These are phyloP conservation scores for Cylindroiulus punctatus DNA, from an alignment of 2,888 invertebrate genomes.

Conservation along the genomic window DNA sequence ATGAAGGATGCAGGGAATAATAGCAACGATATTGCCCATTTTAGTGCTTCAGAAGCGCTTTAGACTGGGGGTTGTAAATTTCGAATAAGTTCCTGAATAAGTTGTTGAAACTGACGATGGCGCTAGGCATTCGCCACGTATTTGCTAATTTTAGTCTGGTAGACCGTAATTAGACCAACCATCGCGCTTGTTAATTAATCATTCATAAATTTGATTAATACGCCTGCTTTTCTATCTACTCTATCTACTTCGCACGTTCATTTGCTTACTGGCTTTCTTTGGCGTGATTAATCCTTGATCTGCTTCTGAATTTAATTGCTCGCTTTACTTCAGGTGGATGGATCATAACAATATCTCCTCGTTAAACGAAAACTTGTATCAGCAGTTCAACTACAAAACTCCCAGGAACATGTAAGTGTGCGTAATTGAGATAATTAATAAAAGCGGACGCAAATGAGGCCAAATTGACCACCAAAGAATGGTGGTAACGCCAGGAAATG, in stretches of 20 bases:
- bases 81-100: neutral
- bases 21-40: neutral
- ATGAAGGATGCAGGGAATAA: neutral
- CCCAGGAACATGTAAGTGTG: conserved; percentile 42
- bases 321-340: conserved; percentile 33
- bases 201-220: conserved; percentile 22
- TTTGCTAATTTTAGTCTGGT: neutral
- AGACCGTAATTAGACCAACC: neutral
- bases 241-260: neutral
- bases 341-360: conserved; percentile 48
- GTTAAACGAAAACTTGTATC: conserved; percentile 45
- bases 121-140: neutral
- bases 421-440: neutral
- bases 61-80: too few relatives aligned
- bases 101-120: neutral
- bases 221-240: neutral
- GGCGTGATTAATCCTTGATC: neutral
- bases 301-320: neutral
- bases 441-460: neutral
- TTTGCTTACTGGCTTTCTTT: neutral
- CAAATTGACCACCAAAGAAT: too few relatives aligned
- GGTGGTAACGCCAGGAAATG: too few relatives aligned
- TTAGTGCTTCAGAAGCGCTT: neutral
- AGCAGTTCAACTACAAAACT: conserved; percentile 46
- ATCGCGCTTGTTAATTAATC: neutral